Conservation (phyloP, 2,113 vertebrate species). For the Gila orcuttii region DNA sequence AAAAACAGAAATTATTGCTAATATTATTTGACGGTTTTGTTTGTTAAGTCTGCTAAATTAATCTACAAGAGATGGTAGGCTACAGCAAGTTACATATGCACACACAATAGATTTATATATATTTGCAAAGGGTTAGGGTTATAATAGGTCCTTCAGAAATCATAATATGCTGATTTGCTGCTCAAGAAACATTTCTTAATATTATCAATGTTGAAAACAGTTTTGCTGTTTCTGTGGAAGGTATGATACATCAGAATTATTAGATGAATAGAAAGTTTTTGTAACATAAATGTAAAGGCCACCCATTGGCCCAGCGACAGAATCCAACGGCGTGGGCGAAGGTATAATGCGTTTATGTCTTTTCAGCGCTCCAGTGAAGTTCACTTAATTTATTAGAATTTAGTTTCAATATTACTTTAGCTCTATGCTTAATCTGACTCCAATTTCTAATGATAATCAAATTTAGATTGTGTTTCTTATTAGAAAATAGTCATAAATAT, state of each 20-base stretch:
- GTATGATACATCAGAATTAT: neutral
- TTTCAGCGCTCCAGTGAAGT: no score
- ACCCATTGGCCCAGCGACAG: no score
- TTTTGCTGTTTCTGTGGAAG: no score
- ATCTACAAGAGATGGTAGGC: neutral
- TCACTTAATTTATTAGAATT: no score
- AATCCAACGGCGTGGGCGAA: no score
- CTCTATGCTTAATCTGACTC: no score
- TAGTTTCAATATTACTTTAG: no score
- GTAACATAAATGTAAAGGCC: neutral
- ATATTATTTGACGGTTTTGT: neutral
- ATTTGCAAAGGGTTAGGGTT: neutral
- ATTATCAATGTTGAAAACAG: neutral
- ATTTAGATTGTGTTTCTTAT: no score
- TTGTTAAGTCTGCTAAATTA: neutral
- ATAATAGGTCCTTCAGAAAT: neutral
- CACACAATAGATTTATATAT: no score
- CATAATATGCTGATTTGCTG: neutral
- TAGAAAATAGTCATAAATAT: no score
- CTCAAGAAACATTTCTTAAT: neutral
- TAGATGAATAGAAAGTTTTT: neutral
- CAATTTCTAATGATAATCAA: no score
- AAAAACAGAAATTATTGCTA: neutral
- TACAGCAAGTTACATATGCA: neutral
- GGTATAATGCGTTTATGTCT: no score